phyloP scores from a whole-genome alignment of 1,140 invertebrate species.

The Diorhabda carinulata region DNA sequence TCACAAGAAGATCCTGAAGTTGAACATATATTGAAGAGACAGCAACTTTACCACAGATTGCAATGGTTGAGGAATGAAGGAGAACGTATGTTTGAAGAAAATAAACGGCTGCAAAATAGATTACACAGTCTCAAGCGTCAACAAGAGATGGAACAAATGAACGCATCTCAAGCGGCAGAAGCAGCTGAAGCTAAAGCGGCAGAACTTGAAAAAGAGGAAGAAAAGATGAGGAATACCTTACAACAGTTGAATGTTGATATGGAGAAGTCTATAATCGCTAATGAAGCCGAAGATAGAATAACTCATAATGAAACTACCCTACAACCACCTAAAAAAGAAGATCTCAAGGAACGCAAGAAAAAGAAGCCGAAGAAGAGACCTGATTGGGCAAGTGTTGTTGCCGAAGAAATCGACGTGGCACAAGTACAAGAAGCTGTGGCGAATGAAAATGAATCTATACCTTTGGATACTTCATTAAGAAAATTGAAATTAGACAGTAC shows the following conservation, averaged over 20 bases:
- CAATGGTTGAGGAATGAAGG: constrained; percentile 34
- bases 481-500: neutral
- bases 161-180: constrained; percentile 6
- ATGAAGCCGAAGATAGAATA: constrained; percentile 21
- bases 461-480: neutral
- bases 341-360: neutral
- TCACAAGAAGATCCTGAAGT: constrained; percentile 22
- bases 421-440: neutral
- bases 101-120: constrained; percentile 25
- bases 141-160: constrained; percentile 21
- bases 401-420: neutral
- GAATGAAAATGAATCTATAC: neutral
- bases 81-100: constrained; percentile 29
- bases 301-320: constrained; percentile 8
- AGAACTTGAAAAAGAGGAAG: constrained; percentile 25
- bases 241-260: constrained; percentile 21
- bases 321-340: neutral
- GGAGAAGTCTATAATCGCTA: constrained; percentile 25
- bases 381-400: constrained; percentile 14
- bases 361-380: constrained; percentile 12
- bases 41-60: constrained; percentile 31
- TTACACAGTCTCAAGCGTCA: constrained; percentile 23
- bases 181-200: constrained; percentile 22
- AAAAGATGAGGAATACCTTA: constrained; percentile 24
- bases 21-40: constrained; percentile 22